Percentiles rank a stretch among this genome's conserved stretches.
Evolutionary conservation across 1,140 invertebrate species (phyloP).

Genomic region (Cydia fagiglandana): DNA sequence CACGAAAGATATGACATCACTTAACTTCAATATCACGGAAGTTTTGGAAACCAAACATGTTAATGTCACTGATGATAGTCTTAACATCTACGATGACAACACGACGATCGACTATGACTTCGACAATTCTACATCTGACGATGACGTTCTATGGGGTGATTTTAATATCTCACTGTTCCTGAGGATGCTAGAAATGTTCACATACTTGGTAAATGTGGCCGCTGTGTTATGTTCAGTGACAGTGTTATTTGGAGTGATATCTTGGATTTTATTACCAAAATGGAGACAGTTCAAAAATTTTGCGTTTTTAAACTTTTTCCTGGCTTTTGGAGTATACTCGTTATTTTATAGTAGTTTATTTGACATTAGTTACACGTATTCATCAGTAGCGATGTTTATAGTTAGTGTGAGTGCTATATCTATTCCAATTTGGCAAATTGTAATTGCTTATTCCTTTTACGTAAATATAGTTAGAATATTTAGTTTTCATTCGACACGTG

Average conservation of each 20-base stretch:
- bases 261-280: conserved; percentile 14
- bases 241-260: neutral
- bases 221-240: neutral
- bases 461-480: neutral
- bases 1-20: no score
- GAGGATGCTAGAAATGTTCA: neutral
- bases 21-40: no score
- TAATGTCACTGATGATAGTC: no score
- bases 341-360: neutral
- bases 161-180: neutral
- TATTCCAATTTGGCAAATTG: neutral
- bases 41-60: no score
- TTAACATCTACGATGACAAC: no score
- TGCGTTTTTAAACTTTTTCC: neutral
- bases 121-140: neutral
- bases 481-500: neutral
- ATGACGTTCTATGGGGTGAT: neutral
- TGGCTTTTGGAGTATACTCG: neutral
- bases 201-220: neutral
- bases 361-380: neutral
- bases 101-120: neutral
- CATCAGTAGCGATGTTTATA: neutral
- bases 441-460: conserved; percentile 12
- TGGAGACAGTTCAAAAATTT: conserved; percentile 9
- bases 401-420: neutral